Percentiles rank a stretch among this genome's conserved stretches.
phyloP scores from a whole-genome alignment of 2,113 vertebrate species.

The Proterorhinus semilunaris region DNA sequence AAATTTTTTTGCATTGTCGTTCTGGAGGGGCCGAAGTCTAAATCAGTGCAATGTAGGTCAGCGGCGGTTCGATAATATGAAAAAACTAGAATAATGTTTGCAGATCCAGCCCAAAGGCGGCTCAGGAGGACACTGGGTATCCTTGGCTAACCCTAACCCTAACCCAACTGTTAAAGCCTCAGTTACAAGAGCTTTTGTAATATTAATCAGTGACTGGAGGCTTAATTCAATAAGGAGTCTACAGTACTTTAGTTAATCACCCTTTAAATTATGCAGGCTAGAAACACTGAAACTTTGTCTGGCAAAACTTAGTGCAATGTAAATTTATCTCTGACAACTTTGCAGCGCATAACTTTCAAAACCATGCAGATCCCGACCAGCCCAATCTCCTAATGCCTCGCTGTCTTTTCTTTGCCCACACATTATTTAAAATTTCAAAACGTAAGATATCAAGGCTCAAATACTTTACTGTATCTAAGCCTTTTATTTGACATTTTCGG shows the following conservation, averaged over 20 bases:
- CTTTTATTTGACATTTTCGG: too few species aligned
- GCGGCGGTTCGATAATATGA: too few species aligned
- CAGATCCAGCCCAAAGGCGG: neutral
- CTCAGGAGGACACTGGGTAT: neutral
- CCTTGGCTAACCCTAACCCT: too few species aligned
- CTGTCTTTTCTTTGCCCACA: too few species aligned
- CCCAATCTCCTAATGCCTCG: too few species aligned
- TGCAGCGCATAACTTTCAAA: too few species aligned
- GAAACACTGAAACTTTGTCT: neutral
- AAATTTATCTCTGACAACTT: too few species aligned
- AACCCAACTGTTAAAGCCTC: conserved; percentile 3
- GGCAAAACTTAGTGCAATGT: neutral
- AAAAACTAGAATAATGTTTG: neutral
- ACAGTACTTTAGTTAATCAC: neutral
- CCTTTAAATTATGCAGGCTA: neutral
- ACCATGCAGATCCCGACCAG: too few species aligned
- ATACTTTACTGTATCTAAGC: neutral
- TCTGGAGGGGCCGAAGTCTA: too few species aligned
- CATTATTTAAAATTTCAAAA: too few species aligned
- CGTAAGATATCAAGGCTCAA: neutral
- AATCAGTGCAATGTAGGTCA: too few species aligned
- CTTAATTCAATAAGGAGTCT: neutral
- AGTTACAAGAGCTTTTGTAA: conserved; percentile 1
- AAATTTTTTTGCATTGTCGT: too few species aligned
- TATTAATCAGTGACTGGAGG: neutral